phyloP scores from a whole-genome alignment of 2,113 vertebrate species.

The Amazona guildingii region DNA sequence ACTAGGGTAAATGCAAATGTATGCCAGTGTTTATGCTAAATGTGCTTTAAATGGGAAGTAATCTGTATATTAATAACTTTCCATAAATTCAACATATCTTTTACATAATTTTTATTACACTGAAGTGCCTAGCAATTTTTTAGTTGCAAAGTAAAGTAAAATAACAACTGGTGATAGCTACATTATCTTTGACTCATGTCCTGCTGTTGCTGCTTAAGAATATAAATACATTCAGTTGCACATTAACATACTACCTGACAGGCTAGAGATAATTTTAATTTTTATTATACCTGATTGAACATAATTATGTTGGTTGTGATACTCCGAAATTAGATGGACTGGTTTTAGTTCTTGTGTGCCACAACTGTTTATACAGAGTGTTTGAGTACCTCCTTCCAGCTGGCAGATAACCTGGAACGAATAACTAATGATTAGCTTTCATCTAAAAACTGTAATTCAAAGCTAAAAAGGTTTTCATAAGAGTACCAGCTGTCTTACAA shows the following conservation, averaged over 20 bases:
- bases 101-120: not conserved
- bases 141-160: not conserved
- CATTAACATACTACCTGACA: not conserved
- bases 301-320: conserved; percentile 3
- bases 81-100: not conserved
- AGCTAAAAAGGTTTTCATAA: not conserved
- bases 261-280: not conserved
- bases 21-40: not conserved
- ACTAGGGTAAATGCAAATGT: not conserved
- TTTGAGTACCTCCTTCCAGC: conserved; percentile 43
- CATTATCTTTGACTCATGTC: not conserved
- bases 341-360: conserved; percentile 37
- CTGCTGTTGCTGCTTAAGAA: not conserved
- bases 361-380: conserved; percentile 43
- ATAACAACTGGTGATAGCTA: not conserved
- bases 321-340: conserved; percentile 37
- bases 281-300: conserved; percentile 48
- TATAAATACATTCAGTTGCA: not conserved
- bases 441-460: not conserved
- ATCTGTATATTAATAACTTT: not conserved
- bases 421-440: not conserved
- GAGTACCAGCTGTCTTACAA: not conserved
- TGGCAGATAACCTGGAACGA: conserved; percentile 50
- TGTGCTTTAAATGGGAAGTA: not conserved
- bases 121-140: not conserved